Evolutionary conservation across 2,888 invertebrate genomes (phyloP).

Genomic region (Empis livida): DNA sequence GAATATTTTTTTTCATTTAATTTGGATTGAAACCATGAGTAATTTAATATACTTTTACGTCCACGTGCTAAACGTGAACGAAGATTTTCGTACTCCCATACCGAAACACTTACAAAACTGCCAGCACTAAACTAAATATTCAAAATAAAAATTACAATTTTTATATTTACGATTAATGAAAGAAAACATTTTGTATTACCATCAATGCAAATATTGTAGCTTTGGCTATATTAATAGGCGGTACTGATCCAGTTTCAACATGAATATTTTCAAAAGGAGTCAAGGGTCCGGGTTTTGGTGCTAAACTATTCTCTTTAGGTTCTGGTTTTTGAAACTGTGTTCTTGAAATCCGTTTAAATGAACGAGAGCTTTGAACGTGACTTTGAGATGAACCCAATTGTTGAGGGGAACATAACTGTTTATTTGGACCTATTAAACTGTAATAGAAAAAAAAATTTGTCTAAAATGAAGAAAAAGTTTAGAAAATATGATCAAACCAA

Average conservation of each 20-base stretch:
- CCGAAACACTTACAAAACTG: constrained; percentile 60
- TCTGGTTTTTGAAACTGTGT: too few relatives aligned
- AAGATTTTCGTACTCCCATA: constrained; percentile 78
- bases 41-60: constrained; percentile 24
- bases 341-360: not conserved
- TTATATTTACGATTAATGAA: not conserved
- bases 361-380: not conserved
- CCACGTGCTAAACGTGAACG: constrained; percentile 11
- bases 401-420: not conserved
- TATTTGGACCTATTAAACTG: not conserved
- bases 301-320: not conserved
- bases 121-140: constrained; percentile 44
- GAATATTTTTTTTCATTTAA: constrained; percentile 18
- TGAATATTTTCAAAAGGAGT: constrained; percentile 7
- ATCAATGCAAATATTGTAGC: constrained; percentile 8
- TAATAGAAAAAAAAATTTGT: not conserved
- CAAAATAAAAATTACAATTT: not conserved
- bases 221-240: constrained; percentile 6
- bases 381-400: not conserved
- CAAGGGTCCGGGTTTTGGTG: not conserved
- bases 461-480: not conserved
- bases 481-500: not conserved
- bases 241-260: constrained; percentile 4
- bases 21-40: constrained; percentile 38
- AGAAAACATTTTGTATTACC: too few relatives aligned